Base-by-base conservation (phyloP, 2,797 vertebrate genomes). In the Tokudaia muenninki region DNA sequence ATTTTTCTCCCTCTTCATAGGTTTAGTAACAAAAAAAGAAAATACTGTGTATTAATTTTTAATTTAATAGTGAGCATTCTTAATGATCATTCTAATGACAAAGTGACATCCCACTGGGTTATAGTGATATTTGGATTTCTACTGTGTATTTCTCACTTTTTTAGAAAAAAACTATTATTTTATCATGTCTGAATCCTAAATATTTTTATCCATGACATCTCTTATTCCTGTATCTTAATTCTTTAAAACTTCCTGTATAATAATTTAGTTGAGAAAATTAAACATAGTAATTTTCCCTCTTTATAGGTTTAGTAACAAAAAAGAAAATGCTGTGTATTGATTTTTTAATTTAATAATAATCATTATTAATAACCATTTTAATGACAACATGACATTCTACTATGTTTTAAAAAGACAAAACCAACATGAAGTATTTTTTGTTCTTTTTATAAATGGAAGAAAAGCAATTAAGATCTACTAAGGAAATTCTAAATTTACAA, bases 331-430 rank as follows among this genome's bases (percentile, higher is more conserved):
- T 70, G 34, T 19, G 1, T n/a, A n/a, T 17, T n/a, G 14, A n/a
- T 70, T 63, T 63, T 70, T 70, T 70, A n/a, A 70, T n/a, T n/a
- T 70, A 92, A 59, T 22, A 87, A 4, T 88, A 89, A 94, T 87
- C 13, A 81, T 26, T 77, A 74, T 67, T 80, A 75, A 6, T 65
- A 86, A 41, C 91, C 31, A 90, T 81, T 90, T 92, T 83, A 95
- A 57, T 95, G 50, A 80, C 41, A 70, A 47, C 26, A 29, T 77
- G 74, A 77, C 44, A 26, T 77, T 47, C 75, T 44, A 47, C 74
- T 29, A 3, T 78, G 47, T 81, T 93, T 81, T 96, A 79, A 96
- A 91, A 96, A 95, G 17, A 91, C 16, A 29, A 57, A 92, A 21
- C 21, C 44, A 95, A 80, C 31, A 82, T 59, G 19, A 96, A 80